Base-by-base conservation (phyloP, 1,140 invertebrate genomes). In the Cotesia chilonis region DNA sequence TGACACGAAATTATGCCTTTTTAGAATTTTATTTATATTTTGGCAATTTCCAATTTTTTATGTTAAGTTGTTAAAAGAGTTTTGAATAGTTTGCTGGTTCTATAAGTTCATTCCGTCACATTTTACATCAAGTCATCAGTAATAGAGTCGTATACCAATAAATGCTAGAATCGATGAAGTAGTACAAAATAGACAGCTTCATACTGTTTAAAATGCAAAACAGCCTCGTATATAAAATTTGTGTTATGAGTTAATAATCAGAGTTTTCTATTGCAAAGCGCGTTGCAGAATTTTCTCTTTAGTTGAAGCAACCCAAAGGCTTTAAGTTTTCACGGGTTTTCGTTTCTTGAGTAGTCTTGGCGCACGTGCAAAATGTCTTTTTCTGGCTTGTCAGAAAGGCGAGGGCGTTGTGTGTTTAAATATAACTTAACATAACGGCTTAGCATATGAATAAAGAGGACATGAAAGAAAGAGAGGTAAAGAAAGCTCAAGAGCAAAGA, bases 391-490 rank as follows among this genome's bases (percentile, higher is more conserved):
- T 68, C 66, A 14, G 28, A 68, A 54, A 68, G 66, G 51, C 66
- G 66, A 68, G 66, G 66, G 66, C 36, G 66, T 68, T 10, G 66
- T 28, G 63, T 7, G 51, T 68, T 68, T 68, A 68, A 68, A 68
- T 68, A 68, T 68, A 68, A 20, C 66, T 47, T 47, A 47, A 47
- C 51, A 28, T 28, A 28, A 28, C 28, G 28, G 28, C 28, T 28
- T 28, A n/a, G 66, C 51, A 59, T 35, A 65, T 14, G 63, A 1
- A 20, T 17, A 68, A 28, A 6, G 35, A 28, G 66, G 6, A 17
- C 7, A 20, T n/a, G 41, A 47, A 10, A 47, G 41, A 20, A 14
- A 55, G 47, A 41, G 12, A 55, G 20, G 41, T 14, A 28, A 20
- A 54, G 28, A 28, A 28, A 28, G 28, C 28, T 47, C 36, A 28